A percentile compares a stretch with the other conserved stretches of the same genome.
These are phyloP conservation scores for Drosophila nigrodunni DNA, from an alignment of 1,140 invertebrate species.

Conservation along the genomic window DNA sequence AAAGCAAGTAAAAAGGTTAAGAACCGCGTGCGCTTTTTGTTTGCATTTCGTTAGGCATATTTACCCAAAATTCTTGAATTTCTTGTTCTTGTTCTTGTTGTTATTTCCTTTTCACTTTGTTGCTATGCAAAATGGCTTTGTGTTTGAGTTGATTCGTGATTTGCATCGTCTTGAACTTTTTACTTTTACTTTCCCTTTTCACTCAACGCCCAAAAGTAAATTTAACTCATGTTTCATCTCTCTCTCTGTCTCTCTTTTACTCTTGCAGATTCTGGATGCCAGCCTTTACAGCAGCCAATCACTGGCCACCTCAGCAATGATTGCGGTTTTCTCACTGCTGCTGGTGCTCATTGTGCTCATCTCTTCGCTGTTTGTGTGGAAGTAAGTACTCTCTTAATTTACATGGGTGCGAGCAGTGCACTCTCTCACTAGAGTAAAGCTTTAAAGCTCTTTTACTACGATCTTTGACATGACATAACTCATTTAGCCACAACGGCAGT, in stretches of 20 bases:
- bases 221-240: constrained; percentile 40
- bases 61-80: constrained; percentile 51
- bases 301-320: constrained; percentile 91
- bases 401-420: constrained; percentile 1
- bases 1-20: constrained; percentile 64
- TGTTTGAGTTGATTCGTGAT: constrained; percentile 73
- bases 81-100: constrained; percentile 9
- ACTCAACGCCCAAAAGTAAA: constrained; percentile 32
- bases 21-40: constrained; percentile 72
- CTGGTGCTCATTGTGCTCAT: constrained; percentile 90
- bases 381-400: constrained; percentile 87
- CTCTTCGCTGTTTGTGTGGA: constrained; percentile 91
- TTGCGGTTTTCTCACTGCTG: constrained; percentile 90
- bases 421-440: background rate
- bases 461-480: constrained; percentile 47
- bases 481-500: constrained; percentile 34
- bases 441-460: constrained; percentile 11
- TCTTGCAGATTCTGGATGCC: constrained; percentile 91
- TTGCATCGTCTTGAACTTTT: constrained; percentile 57
- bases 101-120: constrained; percentile 9
- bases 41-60: constrained; percentile 83
- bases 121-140: constrained; percentile 79
- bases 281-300: constrained; percentile 91
- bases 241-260: constrained; percentile 74
- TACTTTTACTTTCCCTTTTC: constrained; percentile 62